Base-by-base conservation (phyloP, 1,140 invertebrate genomes). In the Lepidostoma basale region DNA sequence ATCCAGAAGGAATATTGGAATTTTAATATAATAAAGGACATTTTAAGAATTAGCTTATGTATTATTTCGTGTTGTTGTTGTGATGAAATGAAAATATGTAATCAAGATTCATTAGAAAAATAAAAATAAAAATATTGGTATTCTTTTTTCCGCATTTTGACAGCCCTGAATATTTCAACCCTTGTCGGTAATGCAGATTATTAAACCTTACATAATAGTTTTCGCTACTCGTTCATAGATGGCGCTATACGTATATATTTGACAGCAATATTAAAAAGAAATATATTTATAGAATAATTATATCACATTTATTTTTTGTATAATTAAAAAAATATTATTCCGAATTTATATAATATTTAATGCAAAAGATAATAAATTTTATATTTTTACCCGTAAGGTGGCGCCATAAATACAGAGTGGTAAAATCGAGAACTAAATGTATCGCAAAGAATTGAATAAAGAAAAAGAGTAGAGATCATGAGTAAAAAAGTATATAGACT, bases 171-270 rank as follows among this genome's bases (percentile, higher is more conserved):
- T 23, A 3, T 18, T n/a, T 33, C 30, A 23, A 14, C 54, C 54
- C 10, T 36, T 39, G 54, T 12, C 54, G 54, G 33, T 59, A 59
- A 59, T 23, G 36, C n/a, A 59, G 54, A 18, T 22, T 39, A 16
- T 23, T 36, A 20, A 8, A 18, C 3, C 12, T 40, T 3, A 23
- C 54, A 3, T 16, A 40, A 16, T n/a, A 10, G 40, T 30, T 59
- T 59, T 23, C 23, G 36, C 54, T 59, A 59, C 54, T 59, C 30
- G 18, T 12, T 23, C 18, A 59, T 2, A 59, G 54, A 59, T 39
- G 54, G 54, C 30, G 30, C 12, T 33, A 33, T 33, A 33, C 30
- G 12, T 33, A 6, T 33, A 6, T n/a, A n/a, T n/a, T n/a, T n/a
- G n/a, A n/a, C 49, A 16, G n/a, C 18, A 28, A 23, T 16, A 47